phyloP scores from a whole-genome alignment of 2,113 vertebrate species.

The Nerophis lumbriciformis region DNA sequence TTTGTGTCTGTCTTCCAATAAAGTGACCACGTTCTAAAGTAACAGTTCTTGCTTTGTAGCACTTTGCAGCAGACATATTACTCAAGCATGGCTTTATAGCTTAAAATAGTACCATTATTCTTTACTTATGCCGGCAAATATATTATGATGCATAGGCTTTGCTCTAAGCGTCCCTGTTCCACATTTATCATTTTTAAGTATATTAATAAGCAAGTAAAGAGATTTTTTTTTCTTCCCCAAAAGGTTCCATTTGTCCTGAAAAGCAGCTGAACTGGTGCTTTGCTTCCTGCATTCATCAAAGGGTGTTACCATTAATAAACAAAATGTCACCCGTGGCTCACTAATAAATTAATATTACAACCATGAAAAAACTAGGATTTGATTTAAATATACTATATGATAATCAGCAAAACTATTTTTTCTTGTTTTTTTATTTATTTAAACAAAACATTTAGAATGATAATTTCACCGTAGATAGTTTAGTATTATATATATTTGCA shows the following conservation, averaged over 20 bases:
- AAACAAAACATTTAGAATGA: neutral
- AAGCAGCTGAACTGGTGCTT: constrained; percentile 71
- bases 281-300: constrained; percentile 69
- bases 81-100: constrained; percentile 67
- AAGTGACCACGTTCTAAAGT: constrained; percentile 64
- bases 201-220: constrained; percentile 75
- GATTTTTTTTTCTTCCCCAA: constrained; percentile 59
- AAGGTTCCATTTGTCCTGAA: constrained; percentile 70
- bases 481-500: too few species aligned
- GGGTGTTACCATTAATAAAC: constrained; percentile 59
- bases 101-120: constrained; percentile 74
- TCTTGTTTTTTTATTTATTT: neutral
- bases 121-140: constrained; percentile 65
- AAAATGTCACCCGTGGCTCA: constrained; percentile 46
- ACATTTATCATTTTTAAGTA: constrained; percentile 76
- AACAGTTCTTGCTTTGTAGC: constrained; percentile 72
- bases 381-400: neutral
- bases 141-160: constrained; percentile 63
- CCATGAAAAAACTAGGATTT: constrained; percentile 24
- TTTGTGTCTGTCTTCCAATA: constrained; percentile 66
- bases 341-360: constrained; percentile 52
- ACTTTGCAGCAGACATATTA: constrained; percentile 71
- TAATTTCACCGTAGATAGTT: neutral
- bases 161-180: constrained; percentile 48
- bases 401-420: neutral